phyloP scores from a whole-genome alignment of 2,797 vertebrate genomes.

The Crocodylus rhombifer region DNA sequence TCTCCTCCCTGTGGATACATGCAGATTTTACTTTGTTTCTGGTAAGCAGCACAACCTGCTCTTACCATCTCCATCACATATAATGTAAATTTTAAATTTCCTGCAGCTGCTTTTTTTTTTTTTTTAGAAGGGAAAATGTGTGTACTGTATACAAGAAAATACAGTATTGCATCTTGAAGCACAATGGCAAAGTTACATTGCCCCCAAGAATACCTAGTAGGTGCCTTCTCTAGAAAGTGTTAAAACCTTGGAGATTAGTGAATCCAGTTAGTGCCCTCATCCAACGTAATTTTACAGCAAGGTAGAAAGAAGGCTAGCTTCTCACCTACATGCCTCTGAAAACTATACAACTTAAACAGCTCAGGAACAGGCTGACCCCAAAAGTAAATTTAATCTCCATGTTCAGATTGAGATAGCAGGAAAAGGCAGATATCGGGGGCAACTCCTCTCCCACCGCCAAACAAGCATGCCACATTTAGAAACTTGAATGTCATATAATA shows the following conservation, averaged over 20 bases:
- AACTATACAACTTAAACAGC: background rate
- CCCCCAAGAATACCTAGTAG: background rate
- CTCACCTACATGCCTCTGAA: background rate
- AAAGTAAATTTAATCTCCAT: background rate
- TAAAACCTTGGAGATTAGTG: background rate
- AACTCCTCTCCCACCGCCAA: too few species aligned
- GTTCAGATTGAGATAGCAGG: background rate
- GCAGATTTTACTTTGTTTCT: too few species aligned
- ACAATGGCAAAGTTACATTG: background rate
- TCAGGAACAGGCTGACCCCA: too few species aligned
- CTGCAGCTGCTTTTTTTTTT: too few species aligned
- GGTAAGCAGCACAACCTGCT: too few species aligned
- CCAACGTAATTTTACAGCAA: background rate
- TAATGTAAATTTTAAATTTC: too few species aligned
- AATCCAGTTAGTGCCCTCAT: background rate
- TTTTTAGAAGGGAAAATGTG: too few species aligned
- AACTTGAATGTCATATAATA: too few species aligned
- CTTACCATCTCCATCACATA: too few species aligned
- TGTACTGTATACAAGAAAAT: too few species aligned
- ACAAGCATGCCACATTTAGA: too few species aligned
- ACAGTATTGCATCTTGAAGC: background rate
- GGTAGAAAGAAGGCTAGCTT: background rate
- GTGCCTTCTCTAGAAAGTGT: conserved; percentile 1
- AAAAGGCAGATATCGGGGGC: background rate
- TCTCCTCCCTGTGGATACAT: too few species aligned